Base-by-base conservation (phyloP, 2,797 vertebrate genomes). In the Peromyscus eremicus region DNA sequence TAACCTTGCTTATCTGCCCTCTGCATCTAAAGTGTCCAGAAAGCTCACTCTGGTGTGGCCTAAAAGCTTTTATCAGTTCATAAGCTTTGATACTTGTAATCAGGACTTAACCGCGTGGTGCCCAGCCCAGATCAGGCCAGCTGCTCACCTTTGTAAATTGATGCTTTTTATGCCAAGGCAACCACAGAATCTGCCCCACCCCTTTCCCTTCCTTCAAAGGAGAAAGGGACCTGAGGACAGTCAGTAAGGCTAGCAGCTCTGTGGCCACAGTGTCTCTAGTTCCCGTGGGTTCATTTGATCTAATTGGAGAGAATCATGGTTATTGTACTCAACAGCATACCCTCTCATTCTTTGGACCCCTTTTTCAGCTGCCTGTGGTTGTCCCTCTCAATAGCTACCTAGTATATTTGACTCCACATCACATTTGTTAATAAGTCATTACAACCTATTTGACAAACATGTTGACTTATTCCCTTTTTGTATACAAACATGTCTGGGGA, bases 11-110 rank as follows among this genome's bases (percentile, higher is more conserved):
- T 91, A 92, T 97, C 97, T 95, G 62, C 43, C 75, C 83, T 88
- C 86, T 93, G 66, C 27, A 88, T 97, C 89, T 89, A 94, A 89
- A 92, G 85, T 91, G 52, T 88, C 89, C 64, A 34, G 84, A 60
- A 88, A 88, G 94, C 93, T 80, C 32, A n/a, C 90, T 91, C 55
- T 76, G 68, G 82, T 49, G 12, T 89, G 80, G 68, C 93, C 95
- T 95, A 91, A 94, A 60, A 96, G 95, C 95, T 96, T 96, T 94
- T 92, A 96, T 96, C 92, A 71, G 84, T 87, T 89, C 85, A 70
- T 66, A 60, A 3, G 6, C 91, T 77, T 94, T 68, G 77, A 89
- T 60, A 81, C 83, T 82, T 55, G 73, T 95, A 95, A 96, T 73
- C 46, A 57, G 92, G 86, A 62, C 29, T 92, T 81, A 94, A 66